phyloP scores from a whole-genome alignment of 2,113 vertebrate genomes.

The Ammodytes marinus region DNA sequence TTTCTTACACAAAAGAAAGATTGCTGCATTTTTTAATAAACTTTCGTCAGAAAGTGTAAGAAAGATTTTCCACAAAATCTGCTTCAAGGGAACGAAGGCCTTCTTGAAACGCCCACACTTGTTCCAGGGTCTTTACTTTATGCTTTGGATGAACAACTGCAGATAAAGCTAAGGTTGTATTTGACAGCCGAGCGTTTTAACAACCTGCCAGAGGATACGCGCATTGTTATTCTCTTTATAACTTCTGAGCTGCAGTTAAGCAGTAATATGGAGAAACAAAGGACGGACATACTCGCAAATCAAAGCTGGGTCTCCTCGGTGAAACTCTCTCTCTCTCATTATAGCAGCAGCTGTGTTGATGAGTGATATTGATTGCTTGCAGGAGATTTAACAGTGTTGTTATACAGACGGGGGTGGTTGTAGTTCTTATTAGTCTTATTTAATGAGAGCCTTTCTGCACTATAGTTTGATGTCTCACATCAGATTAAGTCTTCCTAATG shows the following conservation, averaged over 20 bases:
- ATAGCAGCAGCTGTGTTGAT: constrained; percentile 13
- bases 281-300: constrained; percentile 18
- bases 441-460: neutral
- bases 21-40: neutral
- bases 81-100: constrained; percentile 4
- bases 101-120: constrained; percentile 11
- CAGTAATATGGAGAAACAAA: constrained; percentile 14
- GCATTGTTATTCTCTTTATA: constrained; percentile 41
- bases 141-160: neutral
- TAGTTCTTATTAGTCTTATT: constrained; percentile 8
- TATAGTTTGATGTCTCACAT: neutral
- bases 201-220: constrained; percentile 36
- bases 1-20: neutral
- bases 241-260: constrained; percentile 38
- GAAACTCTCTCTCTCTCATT: constrained; percentile 6
- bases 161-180: constrained; percentile 24
- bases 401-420: neutral
- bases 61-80: neutral
- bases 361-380: constrained; percentile 1
- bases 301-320: neutral
- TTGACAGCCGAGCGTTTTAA: constrained; percentile 37
- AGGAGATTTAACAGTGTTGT: neutral
- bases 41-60: neutral
- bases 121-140: constrained; percentile 14
- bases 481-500: neutral